Conservation (phyloP, 2,888 invertebrate species). For the Xiphydria camelus region DNA sequence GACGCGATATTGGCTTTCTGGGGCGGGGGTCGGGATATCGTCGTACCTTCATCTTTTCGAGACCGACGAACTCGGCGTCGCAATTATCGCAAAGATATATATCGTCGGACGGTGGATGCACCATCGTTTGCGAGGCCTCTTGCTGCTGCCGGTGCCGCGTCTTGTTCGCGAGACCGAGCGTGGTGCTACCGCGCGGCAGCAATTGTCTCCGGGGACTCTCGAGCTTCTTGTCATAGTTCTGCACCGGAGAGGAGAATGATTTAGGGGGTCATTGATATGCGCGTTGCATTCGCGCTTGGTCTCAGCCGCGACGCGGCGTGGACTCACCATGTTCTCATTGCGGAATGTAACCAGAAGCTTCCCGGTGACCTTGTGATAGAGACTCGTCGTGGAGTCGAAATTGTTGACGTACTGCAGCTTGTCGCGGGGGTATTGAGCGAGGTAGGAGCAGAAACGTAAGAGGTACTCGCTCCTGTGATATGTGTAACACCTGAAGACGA, state of each 20-base stretch:
- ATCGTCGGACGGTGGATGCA: conserved; percentile 65
- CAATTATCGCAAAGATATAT: conserved; percentile 77
- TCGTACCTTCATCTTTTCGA: conserved; percentile 62
- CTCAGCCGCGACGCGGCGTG: too few relatives aligned
- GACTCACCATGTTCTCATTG: conserved; percentile 71
- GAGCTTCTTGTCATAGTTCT: conserved; percentile 53
- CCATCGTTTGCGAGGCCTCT: conserved; percentile 58
- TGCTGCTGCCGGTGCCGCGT: conserved; percentile 46
- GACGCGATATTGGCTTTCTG: too few relatives aligned
- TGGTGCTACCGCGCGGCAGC: conserved; percentile 48
- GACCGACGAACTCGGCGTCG: conserved; percentile 71
- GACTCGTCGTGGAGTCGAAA: conserved; percentile 73
- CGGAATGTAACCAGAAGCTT: conserved; percentile 74
- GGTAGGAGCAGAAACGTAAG: conserved; percentile 71
- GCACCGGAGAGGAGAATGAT: too few relatives aligned
- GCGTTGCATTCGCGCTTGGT: too few relatives aligned
- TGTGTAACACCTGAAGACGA: conserved; percentile 72
- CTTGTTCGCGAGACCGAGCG: conserved; percentile 30
- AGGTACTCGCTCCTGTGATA: conserved; percentile 74
- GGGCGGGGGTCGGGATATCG: too few relatives aligned
- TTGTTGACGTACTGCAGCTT: conserved; percentile 72
- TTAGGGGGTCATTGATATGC: too few relatives aligned
- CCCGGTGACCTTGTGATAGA: conserved; percentile 68
- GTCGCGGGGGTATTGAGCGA: conserved; percentile 67
- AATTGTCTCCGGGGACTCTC: conserved; percentile 57